A percentile compares a stretch with the other conserved stretches of the same genome.
Evolutionary conservation across 1,140 invertebrate genomes (phyloP).

Genomic region (Brachionus rotundiformis): DNA sequence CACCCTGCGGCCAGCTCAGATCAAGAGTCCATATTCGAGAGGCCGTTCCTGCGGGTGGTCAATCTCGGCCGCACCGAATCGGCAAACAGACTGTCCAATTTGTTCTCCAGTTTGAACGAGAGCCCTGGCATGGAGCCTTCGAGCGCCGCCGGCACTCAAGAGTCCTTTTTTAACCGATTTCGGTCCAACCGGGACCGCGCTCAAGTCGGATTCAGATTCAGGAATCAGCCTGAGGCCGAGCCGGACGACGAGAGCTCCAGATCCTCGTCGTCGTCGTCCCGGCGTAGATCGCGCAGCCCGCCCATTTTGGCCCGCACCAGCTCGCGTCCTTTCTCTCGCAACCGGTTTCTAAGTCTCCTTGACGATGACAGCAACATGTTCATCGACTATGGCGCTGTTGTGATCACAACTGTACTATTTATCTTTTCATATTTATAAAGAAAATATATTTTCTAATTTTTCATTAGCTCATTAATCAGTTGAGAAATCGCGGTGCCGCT

Average conservation of each 20-base stretch:
- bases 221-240: neutral
- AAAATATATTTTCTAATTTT: too few species aligned
- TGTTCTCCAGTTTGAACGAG: neutral
- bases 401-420: conserved; percentile 47
- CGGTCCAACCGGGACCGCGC: neutral
- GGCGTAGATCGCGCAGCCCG: conserved; percentile 9
- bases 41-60: neutral
- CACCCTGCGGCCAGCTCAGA: neutral
- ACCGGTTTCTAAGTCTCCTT: conserved; percentile 25
- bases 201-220: neutral
- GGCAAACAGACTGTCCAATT: neutral
- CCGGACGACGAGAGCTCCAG: neutral
- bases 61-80: neutral
- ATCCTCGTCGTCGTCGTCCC: neutral
- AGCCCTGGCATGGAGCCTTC: neutral
- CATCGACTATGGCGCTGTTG: conserved; percentile 19
- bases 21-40: neutral
- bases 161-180: conserved; percentile 29
- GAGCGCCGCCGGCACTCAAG: neutral
- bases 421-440: too few species aligned
- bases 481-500: conserved; percentile 37
- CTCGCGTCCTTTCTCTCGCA: neutral
- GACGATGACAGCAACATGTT: conserved; percentile 43
- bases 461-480: conserved; percentile 48
- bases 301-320: conserved; percentile 3